Evolutionary conservation across 2,113 vertebrate species (phyloP).

Genomic region (Maccullochella peelii): DNA sequence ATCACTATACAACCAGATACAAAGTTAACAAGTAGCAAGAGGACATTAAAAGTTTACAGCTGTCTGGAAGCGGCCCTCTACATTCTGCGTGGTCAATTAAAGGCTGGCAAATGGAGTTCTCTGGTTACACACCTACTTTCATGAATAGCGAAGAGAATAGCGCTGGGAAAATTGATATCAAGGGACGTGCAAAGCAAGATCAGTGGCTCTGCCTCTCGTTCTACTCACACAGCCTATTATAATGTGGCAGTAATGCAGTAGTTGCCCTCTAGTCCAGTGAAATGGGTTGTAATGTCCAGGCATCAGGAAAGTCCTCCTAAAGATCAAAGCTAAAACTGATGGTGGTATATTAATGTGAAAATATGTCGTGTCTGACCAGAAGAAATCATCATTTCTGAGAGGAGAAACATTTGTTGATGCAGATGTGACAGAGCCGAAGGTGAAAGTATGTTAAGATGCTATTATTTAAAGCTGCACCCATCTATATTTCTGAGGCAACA

Average conservation of each 20-base stretch:
- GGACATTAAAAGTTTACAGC: slow-evolving; percentile 25
- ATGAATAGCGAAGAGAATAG: slow-evolving; percentile 12
- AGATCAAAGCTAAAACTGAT: background rate
- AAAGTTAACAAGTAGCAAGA: slow-evolving; percentile 4
- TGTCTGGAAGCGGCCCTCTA: slow-evolving; percentile 15
- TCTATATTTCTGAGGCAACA: no score
- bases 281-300: slow-evolving; percentile 3
- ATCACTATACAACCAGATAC: slow-evolving; percentile 7
- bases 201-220: background rate
- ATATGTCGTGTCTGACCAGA: background rate
- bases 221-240: background rate
- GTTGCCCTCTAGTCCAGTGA: background rate
- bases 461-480: no score
- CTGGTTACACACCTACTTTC: slow-evolving; percentile 23
- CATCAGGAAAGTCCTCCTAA: background rate
- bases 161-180: slow-evolving; percentile 8
- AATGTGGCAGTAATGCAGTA: background rate
- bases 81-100: slow-evolving; percentile 25
- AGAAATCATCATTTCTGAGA: background rate
- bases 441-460: no score
- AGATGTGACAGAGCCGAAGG: no score
- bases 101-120: slow-evolving; percentile 36
- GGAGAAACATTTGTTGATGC: no score
- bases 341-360: background rate
- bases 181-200: slow-evolving; percentile 8